Evolutionary conservation across 1,140 invertebrate genomes (phyloP), one percentile per base, ranked within the genome.

Genomic region (Drosophila nebulosa): DNA sequence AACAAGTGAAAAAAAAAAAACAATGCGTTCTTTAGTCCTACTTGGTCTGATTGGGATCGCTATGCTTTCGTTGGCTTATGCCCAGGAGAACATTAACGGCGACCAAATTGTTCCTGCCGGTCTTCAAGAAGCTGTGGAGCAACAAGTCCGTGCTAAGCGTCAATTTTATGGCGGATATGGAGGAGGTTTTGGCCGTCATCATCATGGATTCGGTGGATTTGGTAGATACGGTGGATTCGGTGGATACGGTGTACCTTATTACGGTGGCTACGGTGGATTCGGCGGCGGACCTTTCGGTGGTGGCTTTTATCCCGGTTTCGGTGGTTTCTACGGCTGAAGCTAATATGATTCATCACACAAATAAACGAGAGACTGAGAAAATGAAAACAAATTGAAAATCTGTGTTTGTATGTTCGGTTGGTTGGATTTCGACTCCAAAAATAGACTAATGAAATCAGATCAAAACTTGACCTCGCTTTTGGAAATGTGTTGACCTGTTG

Each of bases 21-120:
- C n/a, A n/a, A 85, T 85, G 80, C 81, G 81, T 63, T 55, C 57
- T 12, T 60, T 60, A 7, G 67, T 46, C 16, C 16, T 55, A 55
- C 16, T 55, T 1, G 52, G 52, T 4, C 18, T 55, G 52, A 16
- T 55, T 26, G 52, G 24, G 7, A 24, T 30, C 9, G 52, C 27
- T 12, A 26, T 55, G 52, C 14, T 55, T 10, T 30, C 52, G n/a
- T 30, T 55, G 3, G 24, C 7, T 16, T 55, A 55, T 55, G 52
- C 52, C 27, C 24, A 55, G 52, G n/a, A 55, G 52, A 22, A 27
- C 10, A 1, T 55, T 10, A 46, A 46, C 18, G 39, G 6, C 21
- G 39, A 9, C 16, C 16, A 46, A 46, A 0, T 18, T 21, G 18
- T 46, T 10, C 52, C 52, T 3, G 52, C 52, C 7, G 52, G 52